These are phyloP conservation scores for Enteromius radiatus DNA, from an alignment of 2,797 vertebrate species.

Conservation along the genomic window DNA sequence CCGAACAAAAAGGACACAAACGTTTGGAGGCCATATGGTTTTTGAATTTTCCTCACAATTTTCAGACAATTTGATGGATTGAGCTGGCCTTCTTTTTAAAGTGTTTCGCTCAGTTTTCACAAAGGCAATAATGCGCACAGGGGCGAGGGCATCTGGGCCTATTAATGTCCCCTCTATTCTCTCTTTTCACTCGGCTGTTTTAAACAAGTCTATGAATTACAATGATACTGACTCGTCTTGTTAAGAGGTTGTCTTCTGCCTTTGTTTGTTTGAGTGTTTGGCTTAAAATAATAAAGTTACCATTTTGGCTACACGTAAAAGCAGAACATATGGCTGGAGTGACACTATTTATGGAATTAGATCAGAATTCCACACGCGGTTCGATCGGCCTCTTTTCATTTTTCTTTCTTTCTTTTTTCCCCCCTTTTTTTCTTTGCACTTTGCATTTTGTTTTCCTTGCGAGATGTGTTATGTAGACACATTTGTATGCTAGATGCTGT, in stretches of 20 bases:
- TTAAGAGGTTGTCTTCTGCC: conserved; percentile 67
- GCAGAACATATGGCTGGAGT: conserved; percentile 72
- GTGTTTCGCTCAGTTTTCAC: conserved; percentile 82
- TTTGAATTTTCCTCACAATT: conserved; percentile 92
- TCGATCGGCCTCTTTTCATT: conserved; percentile 24
- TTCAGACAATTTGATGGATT: conserved; percentile 96
- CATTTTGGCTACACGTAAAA: conserved; percentile 71
- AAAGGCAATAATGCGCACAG: conserved; percentile 82
- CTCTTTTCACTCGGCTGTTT: conserved; percentile 76
- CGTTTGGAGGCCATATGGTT: conserved; percentile 94
- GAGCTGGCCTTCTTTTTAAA: conserved; percentile 85
- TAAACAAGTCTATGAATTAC: conserved; percentile 91
- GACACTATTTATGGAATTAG: conserved; percentile 81
- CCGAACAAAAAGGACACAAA: conserved; percentile 83
- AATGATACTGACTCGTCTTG: conserved; percentile 81
- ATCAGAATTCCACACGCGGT: conserved; percentile 69
- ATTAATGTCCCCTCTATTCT: conserved; percentile 72
- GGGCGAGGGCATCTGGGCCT: conserved; percentile 84
- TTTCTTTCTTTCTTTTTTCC: background rate
- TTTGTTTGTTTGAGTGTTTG: conserved; percentile 62
- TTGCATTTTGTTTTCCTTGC: background rate
- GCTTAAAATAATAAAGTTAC: conserved; percentile 73
- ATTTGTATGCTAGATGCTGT: background rate
- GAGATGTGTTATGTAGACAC: background rate
- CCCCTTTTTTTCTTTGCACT: background rate